Evolutionary conservation across 2,113 vertebrate genomes (phyloP), one percentile per base, ranked within the genome.

Genomic region (Mormyrus lacerda): DNA sequence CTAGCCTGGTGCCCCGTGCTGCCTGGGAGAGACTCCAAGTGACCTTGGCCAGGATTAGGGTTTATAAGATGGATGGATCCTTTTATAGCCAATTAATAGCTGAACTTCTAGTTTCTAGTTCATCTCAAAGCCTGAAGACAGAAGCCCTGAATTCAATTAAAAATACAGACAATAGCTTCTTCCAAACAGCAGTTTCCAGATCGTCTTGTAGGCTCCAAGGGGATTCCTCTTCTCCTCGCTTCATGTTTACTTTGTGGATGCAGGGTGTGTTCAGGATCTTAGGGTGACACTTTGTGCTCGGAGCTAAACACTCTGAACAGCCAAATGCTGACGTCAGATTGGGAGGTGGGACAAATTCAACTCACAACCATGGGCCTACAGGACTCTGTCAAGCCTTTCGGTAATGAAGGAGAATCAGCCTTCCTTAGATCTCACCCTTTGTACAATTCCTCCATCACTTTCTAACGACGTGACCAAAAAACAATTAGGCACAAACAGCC

Each of bases 151-250:
- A 35, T 35, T 87, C 15, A 55, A 53, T 17, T 82, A 19, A 55
- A 42, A 47, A 24, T 50, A 61, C 76, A 83, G 48, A 83, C 76
- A 82, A 89, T 51, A 83, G 83, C 31, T 84, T 5, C 65, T 89
- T 45, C 58, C n/a, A 88, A 87, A 17, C 58, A 53, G 48, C 48
- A 39, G 51, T 91, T 76, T n/a, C 27, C 44, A 61, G 58, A 53
- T 85, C 44, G 84, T 91, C 55, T 35, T 19, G n/a, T 21, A 35
- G 69, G 44, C 83, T 27, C 39, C 10, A 42, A 47, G 85, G 79
- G 48, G 31, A 88, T 39, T 24, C 53, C 47, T 79, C 61, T 48
- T 87, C 58, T 87, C 55, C 73, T 79, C 2, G 9, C 55, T 45
- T 21, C 19, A 24, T 17, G 21, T 88, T 88, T 61, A 48, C 87